These are phyloP conservation scores for Pachymerium ferrugineum DNA, from an alignment of 2,888 invertebrate genomes.

Conservation along the genomic window DNA sequence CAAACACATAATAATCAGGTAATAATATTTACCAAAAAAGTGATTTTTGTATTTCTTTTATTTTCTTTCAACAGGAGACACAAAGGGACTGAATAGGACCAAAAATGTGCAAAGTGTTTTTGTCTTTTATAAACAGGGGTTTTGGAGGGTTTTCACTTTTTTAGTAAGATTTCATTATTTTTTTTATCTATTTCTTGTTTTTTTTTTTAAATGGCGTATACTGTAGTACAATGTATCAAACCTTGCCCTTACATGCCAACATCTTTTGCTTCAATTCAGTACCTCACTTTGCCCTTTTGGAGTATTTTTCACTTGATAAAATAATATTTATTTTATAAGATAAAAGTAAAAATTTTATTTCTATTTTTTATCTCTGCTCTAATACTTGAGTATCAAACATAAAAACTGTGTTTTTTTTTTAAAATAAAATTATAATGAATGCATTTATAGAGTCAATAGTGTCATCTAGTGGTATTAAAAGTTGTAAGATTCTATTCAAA, in stretches of 20 bases:
- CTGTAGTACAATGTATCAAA: slow-evolving; percentile 18
- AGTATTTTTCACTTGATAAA: slow-evolving; percentile 1
- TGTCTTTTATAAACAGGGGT: background rate
- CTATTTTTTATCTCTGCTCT: no score
- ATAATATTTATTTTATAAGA: background rate
- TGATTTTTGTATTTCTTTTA: background rate
- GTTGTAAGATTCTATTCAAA: no score
- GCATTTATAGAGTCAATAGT: no score
- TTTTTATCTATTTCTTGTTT: background rate
- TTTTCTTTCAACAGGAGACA: slow-evolving; percentile 21
- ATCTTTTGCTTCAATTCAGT: background rate
- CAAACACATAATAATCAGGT: slow-evolving; percentile 19
- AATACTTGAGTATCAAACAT: no score
- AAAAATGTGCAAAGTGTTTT: slow-evolving; percentile 8
- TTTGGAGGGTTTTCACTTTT: background rate
- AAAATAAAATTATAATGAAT: background rate
- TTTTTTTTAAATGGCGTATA: slow-evolving; percentile 13
- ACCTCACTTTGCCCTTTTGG: slow-evolving; percentile 8
- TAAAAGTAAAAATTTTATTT: background rate
- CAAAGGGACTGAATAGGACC: slow-evolving; percentile 23
- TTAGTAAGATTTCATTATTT: no score
- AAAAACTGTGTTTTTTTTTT: background rate
- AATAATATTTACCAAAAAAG: slow-evolving; percentile 23
- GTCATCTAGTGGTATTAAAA: no score
- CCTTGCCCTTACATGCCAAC: background rate